Evolutionary conservation across 2,888 invertebrate species (phyloP), one percentile per base, ranked within the genome.

Genomic region (Invenusta paracnida): DNA sequence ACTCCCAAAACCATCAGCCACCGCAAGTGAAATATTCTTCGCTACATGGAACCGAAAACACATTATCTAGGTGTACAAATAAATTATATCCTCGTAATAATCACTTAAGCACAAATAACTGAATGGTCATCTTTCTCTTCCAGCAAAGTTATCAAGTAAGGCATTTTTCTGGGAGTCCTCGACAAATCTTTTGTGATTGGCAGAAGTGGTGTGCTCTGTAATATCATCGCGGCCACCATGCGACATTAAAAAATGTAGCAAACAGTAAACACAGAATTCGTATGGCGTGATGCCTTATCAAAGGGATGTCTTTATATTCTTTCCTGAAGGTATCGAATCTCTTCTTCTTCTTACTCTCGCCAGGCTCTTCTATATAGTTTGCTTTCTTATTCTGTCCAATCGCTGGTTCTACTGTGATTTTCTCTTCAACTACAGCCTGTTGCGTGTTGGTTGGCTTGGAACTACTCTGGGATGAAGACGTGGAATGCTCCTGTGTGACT

Each of bases 211-310:
- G n/a, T 79, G 79, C n/a, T 79, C n/a, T 79, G 79, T 79, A 5
- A n/a, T 27, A 27, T 79, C 79, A 79, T 79, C 79, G 2, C 79
- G 23, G 23, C 79, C 79, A 79, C 79, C 79, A 79, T 79, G 79
- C n/a, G 79, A 79, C n/a, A 79, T 79, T 11, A n/a, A 79, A 27
- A 79, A 79, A 79, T 79, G 79, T 79, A 79, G 48, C 5, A n/a
- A 79, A 79, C 79, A 79, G 28, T n/a, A 79, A 79, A 2, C 2
- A 79, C 79, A 79, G 79, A 79, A 79, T 25, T 2, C 79, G n/a
- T 79, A 79, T n/a, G 23, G 2, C n/a, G 2, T 79, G 79, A 79
- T 25, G 28, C n/a, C 79, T 27, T 79, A 79, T 23, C 5, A n/a
- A 79, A 23, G 79, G 79, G n/a, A 79, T 79, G 5, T n/a, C 79